Percentiles rank a stretch among this genome's conserved stretches.
Evolutionary conservation across 2,113 vertebrate species (phyloP).

Genomic region (Poeciliopsis retropinna): DNA sequence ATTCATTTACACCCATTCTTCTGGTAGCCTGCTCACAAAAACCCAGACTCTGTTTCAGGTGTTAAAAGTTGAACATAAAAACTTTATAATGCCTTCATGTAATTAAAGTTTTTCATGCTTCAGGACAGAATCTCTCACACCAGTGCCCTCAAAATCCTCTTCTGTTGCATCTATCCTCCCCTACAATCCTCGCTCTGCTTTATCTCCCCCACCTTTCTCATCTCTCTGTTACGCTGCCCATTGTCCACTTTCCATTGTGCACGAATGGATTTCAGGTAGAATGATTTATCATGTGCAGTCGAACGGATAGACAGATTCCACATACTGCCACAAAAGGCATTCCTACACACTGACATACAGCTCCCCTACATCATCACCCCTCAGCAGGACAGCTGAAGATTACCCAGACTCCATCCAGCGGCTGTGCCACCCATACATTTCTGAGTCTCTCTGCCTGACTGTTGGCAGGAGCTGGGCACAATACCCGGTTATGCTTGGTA

Average conservation of each 20-base stretch:
- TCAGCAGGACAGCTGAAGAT: constrained; percentile 56
- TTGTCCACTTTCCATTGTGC: constrained; percentile 37
- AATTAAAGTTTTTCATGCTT: constrained; percentile 9
- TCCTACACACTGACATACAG: constrained; percentile 1
- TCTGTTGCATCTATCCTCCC: not conserved
- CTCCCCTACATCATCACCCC: constrained; percentile 49
- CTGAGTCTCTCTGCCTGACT: constrained; percentile 18
- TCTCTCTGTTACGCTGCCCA: constrained; percentile 25
- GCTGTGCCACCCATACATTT: constrained; percentile 14
- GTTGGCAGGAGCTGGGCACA: constrained; percentile 50
- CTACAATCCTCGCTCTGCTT: constrained; percentile 4
- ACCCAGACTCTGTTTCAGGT: not conserved
- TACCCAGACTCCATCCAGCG: constrained; percentile 47
- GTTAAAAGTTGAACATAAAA: not conserved
- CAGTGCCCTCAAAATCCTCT: not conserved
- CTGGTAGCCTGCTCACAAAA: not conserved
- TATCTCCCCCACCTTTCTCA: constrained; percentile 6
- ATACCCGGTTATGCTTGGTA: constrained; percentile 35
- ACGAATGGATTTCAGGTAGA: constrained; percentile 50
- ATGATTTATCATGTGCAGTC: constrained; percentile 46
- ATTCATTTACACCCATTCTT: not conserved
- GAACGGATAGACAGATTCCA: constrained; percentile 41
- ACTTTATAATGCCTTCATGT: not conserved
- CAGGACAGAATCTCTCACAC: not conserved
- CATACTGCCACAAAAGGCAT: constrained; percentile 5